A percentile compares a stretch with the other conserved stretches of the same genome.
Evolutionary conservation across 2,797 vertebrate species (phyloP).

Genomic region (Acanthurus tractus): DNA sequence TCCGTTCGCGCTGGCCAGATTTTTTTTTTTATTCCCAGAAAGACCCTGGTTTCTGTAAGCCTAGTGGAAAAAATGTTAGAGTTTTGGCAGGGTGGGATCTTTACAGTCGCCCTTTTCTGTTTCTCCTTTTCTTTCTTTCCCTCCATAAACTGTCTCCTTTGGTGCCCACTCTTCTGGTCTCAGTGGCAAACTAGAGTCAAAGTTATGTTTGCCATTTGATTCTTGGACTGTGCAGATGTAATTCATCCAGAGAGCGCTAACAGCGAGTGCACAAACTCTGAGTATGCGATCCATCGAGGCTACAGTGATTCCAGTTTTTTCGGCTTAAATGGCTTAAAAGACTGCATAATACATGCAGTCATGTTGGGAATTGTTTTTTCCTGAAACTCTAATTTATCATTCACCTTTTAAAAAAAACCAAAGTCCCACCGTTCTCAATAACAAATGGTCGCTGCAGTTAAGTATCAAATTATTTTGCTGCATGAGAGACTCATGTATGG

Average conservation of each 20-base stretch:
- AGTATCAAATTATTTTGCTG: not conserved
- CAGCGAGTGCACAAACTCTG: constrained; percentile 22
- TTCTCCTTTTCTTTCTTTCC: constrained; percentile 42
- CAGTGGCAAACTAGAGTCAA: constrained; percentile 34
- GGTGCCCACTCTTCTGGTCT: constrained; percentile 38
- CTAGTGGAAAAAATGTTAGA: constrained; percentile 68
- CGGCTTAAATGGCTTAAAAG: not conserved
- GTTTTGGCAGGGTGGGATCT: constrained; percentile 64
- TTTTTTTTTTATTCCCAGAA: constrained; percentile 47
- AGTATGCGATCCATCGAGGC: not conserved
- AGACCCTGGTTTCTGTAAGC: constrained; percentile 68
- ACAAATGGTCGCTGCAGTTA: not conserved
- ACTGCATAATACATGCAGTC: not conserved
- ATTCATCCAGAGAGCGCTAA: constrained; percentile 15
- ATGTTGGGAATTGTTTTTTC: not conserved
- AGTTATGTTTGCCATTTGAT: constrained; percentile 33
- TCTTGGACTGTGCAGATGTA: constrained; percentile 22
- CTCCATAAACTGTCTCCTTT: constrained; percentile 46
- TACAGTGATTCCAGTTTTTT: not conserved
- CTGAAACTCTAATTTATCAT: not conserved
- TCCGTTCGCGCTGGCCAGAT: constrained; percentile 48
- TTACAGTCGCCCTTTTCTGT: constrained; percentile 58
- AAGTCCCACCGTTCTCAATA: not conserved
- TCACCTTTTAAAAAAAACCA: not conserved
- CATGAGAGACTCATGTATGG: not conserved